Base-by-base conservation (phyloP, 2,113 vertebrate species). In the Puntigrus tetrazona region DNA sequence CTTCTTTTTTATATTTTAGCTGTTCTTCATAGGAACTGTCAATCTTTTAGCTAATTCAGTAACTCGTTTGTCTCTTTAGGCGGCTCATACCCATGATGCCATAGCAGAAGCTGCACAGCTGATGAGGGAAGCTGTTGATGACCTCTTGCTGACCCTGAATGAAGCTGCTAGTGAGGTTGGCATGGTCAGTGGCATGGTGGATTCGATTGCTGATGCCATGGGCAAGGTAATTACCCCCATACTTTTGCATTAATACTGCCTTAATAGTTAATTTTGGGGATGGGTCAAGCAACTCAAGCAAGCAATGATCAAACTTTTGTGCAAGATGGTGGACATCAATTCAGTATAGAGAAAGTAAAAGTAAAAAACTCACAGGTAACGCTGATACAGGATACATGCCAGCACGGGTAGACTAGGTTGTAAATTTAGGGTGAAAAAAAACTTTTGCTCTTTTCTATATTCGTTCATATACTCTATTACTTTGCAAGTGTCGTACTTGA, bases 41-140 rank as follows among this genome's bases (percentile, higher is more conserved):
- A 8, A 18, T 59, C 76, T 27, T 27, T 43, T 1, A 29, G 29
- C 31, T 13, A 27, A 29, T 55, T 31, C 10, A 55, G 36, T 22
- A 38, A 41, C 27, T 10, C 6, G 0, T 76, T 31, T 76, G 27
- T 59, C 9, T 59, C 9, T 52, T 8, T 11, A 98, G 97, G 97
- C 97, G 0, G 95, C 94, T 20, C 97, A 98, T 86, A 99, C 97
- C 10, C 98, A 98, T 0, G 97, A 97, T 43, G 97, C 98, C 61
- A 98, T 99, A 84, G 95, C 96, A 0, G 97, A 99, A 88, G 98
- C 98, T 0, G 93, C 97, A 4, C 98, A 97, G 86, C 93, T 99
- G 85, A 99, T 99, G 98, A 97, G 97, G 87, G 98, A 99, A 89
- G 98, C 97, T 0, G 98, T 99, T 65, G 97, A 99, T 3, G 98